A percentile compares a stretch with the other conserved stretches of the same genome.
Conservation (phyloP, 2,113 vertebrate species). For the Cyprinodon tularosa region DNA sequence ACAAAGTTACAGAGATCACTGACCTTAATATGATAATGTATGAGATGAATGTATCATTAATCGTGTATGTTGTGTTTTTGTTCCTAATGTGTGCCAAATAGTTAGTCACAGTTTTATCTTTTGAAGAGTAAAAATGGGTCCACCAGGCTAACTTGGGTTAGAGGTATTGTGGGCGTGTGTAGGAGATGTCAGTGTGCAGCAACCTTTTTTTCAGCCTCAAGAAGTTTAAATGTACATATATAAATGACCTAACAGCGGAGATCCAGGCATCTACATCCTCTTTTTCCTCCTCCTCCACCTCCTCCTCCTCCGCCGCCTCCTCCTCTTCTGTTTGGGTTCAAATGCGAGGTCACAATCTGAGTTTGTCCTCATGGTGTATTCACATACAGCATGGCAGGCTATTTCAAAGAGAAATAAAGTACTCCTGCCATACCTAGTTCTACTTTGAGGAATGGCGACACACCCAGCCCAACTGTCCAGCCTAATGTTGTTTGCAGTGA, state of each 20-base stretch:
- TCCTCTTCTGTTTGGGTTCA: slow-evolving; percentile 14
- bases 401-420: slow-evolving; percentile 3
- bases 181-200: slow-evolving; percentile 53
- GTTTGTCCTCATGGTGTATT: slow-evolving; percentile 10
- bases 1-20: neutral
- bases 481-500: neutral
- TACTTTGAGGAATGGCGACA: neutral
- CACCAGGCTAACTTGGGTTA: slow-evolving; percentile 45
- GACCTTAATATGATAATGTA: neutral
- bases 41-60: neutral
- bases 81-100: neutral
- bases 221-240: slow-evolving; percentile 46
- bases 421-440: neutral
- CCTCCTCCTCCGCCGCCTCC: slow-evolving; percentile 23
- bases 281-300: slow-evolving; percentile 30
- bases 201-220: slow-evolving; percentile 40
- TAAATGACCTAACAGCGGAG: slow-evolving; percentile 29
- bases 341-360: slow-evolving; percentile 3
- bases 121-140: slow-evolving; percentile 31
- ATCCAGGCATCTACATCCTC: slow-evolving; percentile 27
- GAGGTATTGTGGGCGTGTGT: slow-evolving; percentile 69
- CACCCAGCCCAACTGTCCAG: neutral
- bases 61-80: neutral
- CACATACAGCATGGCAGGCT: neutral
- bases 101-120: slow-evolving; percentile 18